Evolutionary conservation across 2,888 invertebrate genomes (phyloP).

Genomic region (Keiferia lycopersicella): DNA sequence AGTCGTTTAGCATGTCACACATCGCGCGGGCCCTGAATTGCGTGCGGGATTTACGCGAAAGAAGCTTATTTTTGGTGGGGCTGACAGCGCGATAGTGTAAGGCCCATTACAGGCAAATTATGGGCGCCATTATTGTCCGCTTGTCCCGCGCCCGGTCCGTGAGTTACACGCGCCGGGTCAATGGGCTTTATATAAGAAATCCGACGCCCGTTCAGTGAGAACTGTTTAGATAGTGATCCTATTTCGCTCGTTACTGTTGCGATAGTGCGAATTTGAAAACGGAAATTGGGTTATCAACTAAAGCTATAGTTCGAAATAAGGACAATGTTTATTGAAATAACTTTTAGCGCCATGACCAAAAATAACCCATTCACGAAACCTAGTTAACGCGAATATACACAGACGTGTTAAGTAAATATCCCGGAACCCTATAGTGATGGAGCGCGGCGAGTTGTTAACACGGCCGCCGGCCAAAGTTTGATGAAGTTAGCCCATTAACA

Average conservation of each 20-base stretch:
- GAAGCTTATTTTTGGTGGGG: conserved; percentile 74
- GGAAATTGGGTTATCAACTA: not conserved
- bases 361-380: not conserved
- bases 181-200: conserved; percentile 72
- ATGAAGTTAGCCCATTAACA: conserved; percentile 71
- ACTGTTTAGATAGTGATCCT: conserved; percentile 18
- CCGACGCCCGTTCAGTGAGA: conserved; percentile 44
- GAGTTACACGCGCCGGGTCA: conserved; percentile 73
- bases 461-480: conserved; percentile 56
- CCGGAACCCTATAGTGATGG: conserved; percentile 19
- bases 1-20: conserved; percentile 25
- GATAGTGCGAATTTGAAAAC: conserved; percentile 21
- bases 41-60: conserved; percentile 57
- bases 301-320: not conserved
- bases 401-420: conserved; percentile 25
- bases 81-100: conserved; percentile 79
- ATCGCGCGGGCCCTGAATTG: conserved; percentile 35
- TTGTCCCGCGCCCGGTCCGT: conserved; percentile 64
- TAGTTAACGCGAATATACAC: not conserved
- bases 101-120: conserved; percentile 79
- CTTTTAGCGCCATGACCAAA: not conserved
- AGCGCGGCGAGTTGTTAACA: conserved; percentile 46
- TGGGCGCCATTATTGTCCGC: conserved; percentile 75
- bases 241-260: conserved; percentile 34
- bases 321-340: not conserved